Evolutionary conservation across 2,797 vertebrate species (phyloP), one percentile per base, ranked within the genome.

Genomic region (Acrossocheilus fasciatus): DNA sequence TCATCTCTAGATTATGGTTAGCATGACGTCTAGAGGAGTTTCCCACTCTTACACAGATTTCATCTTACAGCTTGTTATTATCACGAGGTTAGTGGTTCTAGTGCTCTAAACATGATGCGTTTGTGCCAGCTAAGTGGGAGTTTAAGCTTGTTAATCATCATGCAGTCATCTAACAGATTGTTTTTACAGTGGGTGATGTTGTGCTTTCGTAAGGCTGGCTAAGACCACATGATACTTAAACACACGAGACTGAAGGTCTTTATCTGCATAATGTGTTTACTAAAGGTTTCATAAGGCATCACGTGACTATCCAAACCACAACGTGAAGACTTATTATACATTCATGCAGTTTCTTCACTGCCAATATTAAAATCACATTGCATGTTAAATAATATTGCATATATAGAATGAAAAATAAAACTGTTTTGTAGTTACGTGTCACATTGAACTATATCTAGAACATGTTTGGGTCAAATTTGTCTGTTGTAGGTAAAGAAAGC

Each of bases 221-320:
- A 36, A 62, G 52, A 85, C 12, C 84, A 85, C 84, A 72, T 85
- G 84, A 86, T 36, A 7, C 47, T 68, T 57, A 66, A 80, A 70
- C 50, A 73, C 66, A 26, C 2, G 2, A 70, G n/a, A 66, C 43
- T 45, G 50, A 54, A 43, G 10, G n/a, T 64, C 59, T 45, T 68
- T 41, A 68, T 76, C 30, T 66, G 57, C 59, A n/a, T n/a, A 12
- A 17, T 70, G 47, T 57, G 83, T 85, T 78, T 85, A 26, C 70
- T 41, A 9, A 78, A 70, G 64, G 30, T 57, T 68, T 62, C 12
- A 45, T 17, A 47, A 75, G 41, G 43, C 26, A 76, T 62, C 77
- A 73, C 54, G 66, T 73, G 84, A 73, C 47, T 36, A 43, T 79
- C 23, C 36, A 41, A 64, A 18, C 50, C 41, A 84, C 30, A 41